Percentiles rank a stretch among this genome's conserved stretches.
phyloP scores from a whole-genome alignment of 2,113 vertebrate species.

The Mustela lutreola region DNA sequence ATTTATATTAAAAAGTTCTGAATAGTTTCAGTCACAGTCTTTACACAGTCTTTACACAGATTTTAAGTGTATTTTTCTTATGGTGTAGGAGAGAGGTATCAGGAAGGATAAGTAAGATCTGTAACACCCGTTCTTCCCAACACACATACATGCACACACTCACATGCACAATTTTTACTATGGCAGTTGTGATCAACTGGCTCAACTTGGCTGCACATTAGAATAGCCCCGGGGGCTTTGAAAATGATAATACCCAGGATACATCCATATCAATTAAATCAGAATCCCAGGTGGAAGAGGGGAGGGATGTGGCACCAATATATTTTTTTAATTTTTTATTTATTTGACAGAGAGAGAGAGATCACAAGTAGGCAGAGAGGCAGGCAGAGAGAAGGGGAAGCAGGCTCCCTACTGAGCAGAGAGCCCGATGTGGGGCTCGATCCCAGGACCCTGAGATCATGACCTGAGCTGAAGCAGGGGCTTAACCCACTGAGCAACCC shows the following conservation, averaged over 20 bases:
- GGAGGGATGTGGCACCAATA: neutral
- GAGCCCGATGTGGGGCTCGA: too few relatives aligned
- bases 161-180: neutral
- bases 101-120: neutral
- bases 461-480: too few relatives aligned
- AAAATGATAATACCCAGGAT: neutral
- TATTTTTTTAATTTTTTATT: too few relatives aligned
- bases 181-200: neutral
- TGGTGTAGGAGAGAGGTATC: neutral
- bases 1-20: neutral
- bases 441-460: too few relatives aligned
- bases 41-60: neutral
- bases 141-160: neutral
- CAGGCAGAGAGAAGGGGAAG: too few relatives aligned
- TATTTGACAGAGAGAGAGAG: too few relatives aligned
- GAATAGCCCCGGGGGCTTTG: neutral
- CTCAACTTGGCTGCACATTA: neutral
- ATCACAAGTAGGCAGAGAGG: too few relatives aligned
- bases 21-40: neutral
- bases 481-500: too few relatives aligned
- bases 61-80: constrained; percentile 28
- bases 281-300: neutral
- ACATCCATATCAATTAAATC: neutral
- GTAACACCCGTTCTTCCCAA: neutral
- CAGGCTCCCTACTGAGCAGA: too few relatives aligned